Base-by-base conservation (phyloP, 2,888 invertebrate genomes). In the Luffia ferchaultella region DNA sequence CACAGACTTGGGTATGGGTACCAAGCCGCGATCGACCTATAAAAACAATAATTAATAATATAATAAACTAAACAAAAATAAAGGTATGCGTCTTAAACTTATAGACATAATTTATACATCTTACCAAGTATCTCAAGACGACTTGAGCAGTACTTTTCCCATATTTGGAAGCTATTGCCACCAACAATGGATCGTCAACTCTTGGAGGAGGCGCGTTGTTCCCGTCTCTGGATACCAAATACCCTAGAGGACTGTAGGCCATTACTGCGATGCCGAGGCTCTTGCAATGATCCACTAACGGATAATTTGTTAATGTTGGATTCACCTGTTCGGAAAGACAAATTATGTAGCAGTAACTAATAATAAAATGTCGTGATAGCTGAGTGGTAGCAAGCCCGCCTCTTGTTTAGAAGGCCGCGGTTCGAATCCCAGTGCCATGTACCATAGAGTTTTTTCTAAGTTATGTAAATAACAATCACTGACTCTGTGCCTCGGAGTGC, bases 191-290 rank as follows among this genome's bases (percentile, higher is more conserved):
- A 50, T 89, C 85, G 3, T 86, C 82, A 9, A 86, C 64, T 16
- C 85, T 80, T 0, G 85, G 86, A 0, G 87, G 84, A 65, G 72
- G 54, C 1, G 82, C 76, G n/a, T n/a, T n/a, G n/a, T n/a, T n/a
- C n/a, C n/a, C n/a, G n/a, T n/a, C n/a, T n/a, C n/a, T n/a, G 54
- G 55, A 75, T 69, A 18, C 63, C 62, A 7, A 75, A 75, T 42
- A 86, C 74, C 45, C 86, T 72, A 93, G 72, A 0, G 92, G 92
- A 51, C 90, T 89, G 70, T 92, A 95, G 0, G 85, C 93, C 63
- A 85, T 90, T 54, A 95, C 68, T 0, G 84, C 76, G 18, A 96
- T 88, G 15, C 82, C 86, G n/a, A 87, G 84, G 18, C 87, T 70
- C 50, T 87, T 86, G 62, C 92, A 89, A 57, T 89, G 92, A 1